Percentiles rank a stretch among this genome's conserved stretches.
Conservation (phyloP, 2,888 invertebrate species). For the Aphodius sticticus region DNA sequence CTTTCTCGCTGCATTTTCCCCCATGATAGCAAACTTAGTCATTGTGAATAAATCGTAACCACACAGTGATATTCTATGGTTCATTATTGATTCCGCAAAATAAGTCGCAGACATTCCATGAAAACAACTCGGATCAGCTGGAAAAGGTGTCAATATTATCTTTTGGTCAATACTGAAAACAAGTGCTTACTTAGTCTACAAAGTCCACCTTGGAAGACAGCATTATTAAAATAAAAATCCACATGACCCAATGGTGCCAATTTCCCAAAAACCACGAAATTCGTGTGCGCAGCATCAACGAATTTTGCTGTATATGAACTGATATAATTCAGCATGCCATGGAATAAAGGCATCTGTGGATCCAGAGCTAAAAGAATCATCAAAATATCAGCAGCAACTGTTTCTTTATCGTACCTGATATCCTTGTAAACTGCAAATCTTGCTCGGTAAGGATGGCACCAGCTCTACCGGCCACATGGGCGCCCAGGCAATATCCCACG, state of each 20-base stretch:
- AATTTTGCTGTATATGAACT: neutral
- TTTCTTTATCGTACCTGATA: slow-evolving; percentile 7
- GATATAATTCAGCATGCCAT: neutral
- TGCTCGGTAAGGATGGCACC: neutral
- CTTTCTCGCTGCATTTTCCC: slow-evolving; percentile 14
- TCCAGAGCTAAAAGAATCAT: slow-evolving; percentile 4
- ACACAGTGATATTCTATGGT: neutral
- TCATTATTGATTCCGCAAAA: slow-evolving; percentile 7
- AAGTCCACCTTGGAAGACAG: neutral
- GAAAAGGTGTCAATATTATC: neutral
- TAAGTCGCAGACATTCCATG: neutral
- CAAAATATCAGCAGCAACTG: no score
- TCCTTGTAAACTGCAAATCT: neutral
- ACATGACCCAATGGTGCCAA: neutral
- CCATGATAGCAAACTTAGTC: slow-evolving; percentile 6
- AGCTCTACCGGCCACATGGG: slow-evolving; percentile 13
- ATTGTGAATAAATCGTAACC: slow-evolving; percentile 13
- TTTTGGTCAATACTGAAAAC: no score
- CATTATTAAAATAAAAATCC: slow-evolving; percentile 17
- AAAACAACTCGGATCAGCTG: neutral
- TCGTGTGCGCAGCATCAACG: slow-evolving; percentile 21
- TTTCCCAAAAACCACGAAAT: slow-evolving; percentile 12
- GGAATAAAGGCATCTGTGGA: slow-evolving; percentile 12
- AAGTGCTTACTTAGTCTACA: slow-evolving; percentile 10
- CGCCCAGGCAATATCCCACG: slow-evolving; percentile 11